Evolutionary conservation across 2,797 vertebrate species (phyloP).

Genomic region (Neostethus bicornis): DNA sequence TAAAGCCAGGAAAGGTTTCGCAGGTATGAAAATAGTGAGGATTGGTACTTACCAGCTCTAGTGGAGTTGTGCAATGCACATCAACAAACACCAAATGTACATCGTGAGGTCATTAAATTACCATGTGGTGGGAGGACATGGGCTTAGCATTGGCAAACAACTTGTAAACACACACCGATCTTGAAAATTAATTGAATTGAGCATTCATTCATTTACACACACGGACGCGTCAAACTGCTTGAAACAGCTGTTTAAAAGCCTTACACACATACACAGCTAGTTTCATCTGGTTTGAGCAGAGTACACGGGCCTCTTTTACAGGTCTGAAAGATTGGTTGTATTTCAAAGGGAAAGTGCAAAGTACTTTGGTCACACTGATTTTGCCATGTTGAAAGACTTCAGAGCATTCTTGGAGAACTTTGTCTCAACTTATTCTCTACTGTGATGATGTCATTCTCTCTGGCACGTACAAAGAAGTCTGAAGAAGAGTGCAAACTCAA

Average conservation of each 20-base stretch:
- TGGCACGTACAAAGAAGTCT: neutral
- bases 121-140: neutral
- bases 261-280: neutral
- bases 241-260: slow-evolving; percentile 3
- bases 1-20: neutral
- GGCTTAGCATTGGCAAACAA: slow-evolving; percentile 35
- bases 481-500: neutral
- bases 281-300: slow-evolving; percentile 2
- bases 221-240: slow-evolving; percentile 13
- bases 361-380: slow-evolving; percentile 37
- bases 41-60: slow-evolving; percentile 13
- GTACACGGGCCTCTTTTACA: slow-evolving; percentile 34
- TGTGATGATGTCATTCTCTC: neutral
- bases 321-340: slow-evolving; percentile 50
- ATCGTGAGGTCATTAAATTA: slow-evolving; percentile 29
- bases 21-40: slow-evolving; percentile 2
- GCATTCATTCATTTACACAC: neutral
- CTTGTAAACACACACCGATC: slow-evolving; percentile 18
- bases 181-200: slow-evolving; percentile 30
- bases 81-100: slow-evolving; percentile 62
- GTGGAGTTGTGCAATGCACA: slow-evolving; percentile 46
- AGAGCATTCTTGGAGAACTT: slow-evolving; percentile 41
- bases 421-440: slow-evolving; percentile 19
- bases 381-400: slow-evolving; percentile 30
- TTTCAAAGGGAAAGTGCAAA: slow-evolving; percentile 69